Evolutionary conservation across 1,140 invertebrate genomes (phyloP), one percentile per base, ranked within the genome.

Genomic region (Drosophila dunni): DNA sequence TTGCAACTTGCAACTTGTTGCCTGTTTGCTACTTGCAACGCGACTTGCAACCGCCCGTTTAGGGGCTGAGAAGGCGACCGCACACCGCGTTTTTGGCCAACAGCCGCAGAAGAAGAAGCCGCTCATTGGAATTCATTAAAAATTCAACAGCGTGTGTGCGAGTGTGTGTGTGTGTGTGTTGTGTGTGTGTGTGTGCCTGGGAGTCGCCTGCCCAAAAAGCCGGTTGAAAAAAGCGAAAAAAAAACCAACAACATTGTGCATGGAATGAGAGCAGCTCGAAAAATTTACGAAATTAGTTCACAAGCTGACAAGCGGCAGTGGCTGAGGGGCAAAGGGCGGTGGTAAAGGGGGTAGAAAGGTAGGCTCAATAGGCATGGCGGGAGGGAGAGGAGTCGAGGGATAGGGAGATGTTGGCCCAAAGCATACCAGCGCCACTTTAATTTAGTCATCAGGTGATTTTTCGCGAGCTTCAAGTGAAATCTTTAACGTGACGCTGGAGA

Each of bases 381-480:
- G 8, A 54, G 20, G 29, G 54, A 33, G 74, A 20, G 61, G 60
- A 50, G 29, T 29, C 1, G 24, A 6, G 24, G 24, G 24, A 3
- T 1, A 29, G 24, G 24, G 6, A 48, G 68, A 86, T 56, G 69
- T 66, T 29, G 15, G 75, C 60, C 71, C 71, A 74, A 74, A 69
- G 81, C 81, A 84, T 83, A 88, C 84, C 83, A 88, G 83, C 83
- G 79, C 84, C 83, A 88, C 84, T 89, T 91, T 91, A 91, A 91
- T 91, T 91, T 91, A 91, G 89, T 91, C 89, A 91, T 91, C 89
- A 91, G 88, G 89, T 91, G 89, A 91, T 91, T 91, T 89, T 89
- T 89, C 84, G 85, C 84, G 81, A 90, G 84, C 84, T 89, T 89
- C 80, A 90, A 89, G 84, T 89, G 84, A 89, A 89, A 89, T 89